A percentile compares a stretch with the other conserved stretches of the same genome.
These are phyloP conservation scores for Nibea coibor DNA, from an alignment of 2,113 vertebrate genomes.

Conservation along the genomic window DNA sequence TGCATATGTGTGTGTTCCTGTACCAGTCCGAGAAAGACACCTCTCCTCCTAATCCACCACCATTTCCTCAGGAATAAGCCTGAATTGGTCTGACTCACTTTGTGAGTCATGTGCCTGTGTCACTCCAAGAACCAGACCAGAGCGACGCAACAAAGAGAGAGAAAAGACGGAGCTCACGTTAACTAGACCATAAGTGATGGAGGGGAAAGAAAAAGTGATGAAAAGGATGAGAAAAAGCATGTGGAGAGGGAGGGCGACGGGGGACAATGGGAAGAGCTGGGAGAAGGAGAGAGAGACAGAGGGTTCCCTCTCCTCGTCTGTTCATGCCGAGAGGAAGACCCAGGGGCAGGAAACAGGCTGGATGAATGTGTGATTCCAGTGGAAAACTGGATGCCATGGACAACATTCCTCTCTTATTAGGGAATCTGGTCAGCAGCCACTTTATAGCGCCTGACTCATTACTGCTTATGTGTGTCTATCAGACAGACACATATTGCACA, in stretches of 20 bases:
- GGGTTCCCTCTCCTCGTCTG: constrained; percentile 77
- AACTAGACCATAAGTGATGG: constrained; percentile 50
- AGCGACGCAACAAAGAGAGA: constrained; percentile 35
- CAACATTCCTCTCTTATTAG: constrained; percentile 79
- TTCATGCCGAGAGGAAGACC: constrained; percentile 73
- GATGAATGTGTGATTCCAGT: constrained; percentile 78
- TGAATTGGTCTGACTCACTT: constrained; percentile 72
- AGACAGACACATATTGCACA: constrained; percentile 20
- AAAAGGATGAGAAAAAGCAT: constrained; percentile 68
- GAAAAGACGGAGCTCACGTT: constrained; percentile 38
- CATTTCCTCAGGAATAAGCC: constrained; percentile 70
- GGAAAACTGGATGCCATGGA: constrained; percentile 80
- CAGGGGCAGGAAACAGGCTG: constrained; percentile 78
- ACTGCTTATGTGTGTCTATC: constrained; percentile 44
- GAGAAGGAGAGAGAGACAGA: constrained; percentile 64
- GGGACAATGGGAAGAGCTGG: constrained; percentile 44
- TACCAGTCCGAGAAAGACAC: constrained; percentile 74
- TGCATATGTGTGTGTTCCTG: constrained; percentile 19
- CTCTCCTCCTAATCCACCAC: constrained; percentile 72
- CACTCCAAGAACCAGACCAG: constrained; percentile 61
- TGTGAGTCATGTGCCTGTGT: constrained; percentile 73
- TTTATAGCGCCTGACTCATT: constrained; percentile 63
- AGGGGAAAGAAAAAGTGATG: constrained; percentile 41
- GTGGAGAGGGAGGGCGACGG: constrained; percentile 33
- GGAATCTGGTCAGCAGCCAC: constrained; percentile 73